Evolutionary conservation across 2,888 invertebrate genomes (phyloP).

Genomic region (Thyatira batis): DNA sequence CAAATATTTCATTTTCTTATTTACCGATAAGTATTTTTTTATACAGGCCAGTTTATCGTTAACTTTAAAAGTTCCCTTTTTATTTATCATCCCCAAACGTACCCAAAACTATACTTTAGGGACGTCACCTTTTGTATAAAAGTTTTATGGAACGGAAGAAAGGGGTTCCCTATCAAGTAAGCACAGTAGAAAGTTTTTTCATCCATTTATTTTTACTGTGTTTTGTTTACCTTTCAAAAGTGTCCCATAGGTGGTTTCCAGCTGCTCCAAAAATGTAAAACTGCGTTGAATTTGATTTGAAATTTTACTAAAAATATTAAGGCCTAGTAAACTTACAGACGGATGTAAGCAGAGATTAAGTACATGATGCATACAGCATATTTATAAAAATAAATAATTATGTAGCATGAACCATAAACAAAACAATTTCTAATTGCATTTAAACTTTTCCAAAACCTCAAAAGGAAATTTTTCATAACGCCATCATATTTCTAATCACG

Average conservation of each 20-base stretch:
- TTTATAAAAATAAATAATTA: too few relatives aligned
- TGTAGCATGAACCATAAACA: background rate
- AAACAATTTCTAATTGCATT: background rate
- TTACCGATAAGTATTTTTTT: background rate
- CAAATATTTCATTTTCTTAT: background rate
- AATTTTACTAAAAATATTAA: too few relatives aligned
- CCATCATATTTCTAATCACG: constrained; percentile 11
- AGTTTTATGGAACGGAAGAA: constrained; percentile 78
- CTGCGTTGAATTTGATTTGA: too few relatives aligned
- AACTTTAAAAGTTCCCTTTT: constrained; percentile 34
- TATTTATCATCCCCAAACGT: constrained; percentile 63
- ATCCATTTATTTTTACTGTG: constrained; percentile 55
- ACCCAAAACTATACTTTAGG: constrained; percentile 66
- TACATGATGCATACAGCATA: too few relatives aligned
- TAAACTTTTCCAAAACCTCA: background rate
- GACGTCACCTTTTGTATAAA: constrained; percentile 70
- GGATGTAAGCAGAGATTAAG: too few relatives aligned
- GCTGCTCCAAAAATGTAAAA: too few relatives aligned
- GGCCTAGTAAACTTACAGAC: too few relatives aligned
- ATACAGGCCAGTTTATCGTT: constrained; percentile 27
- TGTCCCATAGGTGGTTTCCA: constrained; percentile 6
- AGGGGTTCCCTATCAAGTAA: constrained; percentile 71
- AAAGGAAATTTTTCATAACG: background rate
- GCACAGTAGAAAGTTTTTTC: constrained; percentile 65
- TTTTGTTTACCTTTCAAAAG: constrained; percentile 37